Evolutionary conservation across 2,113 vertebrate genomes (phyloP).

Genomic region (Aspidoscelis tigris): DNA sequence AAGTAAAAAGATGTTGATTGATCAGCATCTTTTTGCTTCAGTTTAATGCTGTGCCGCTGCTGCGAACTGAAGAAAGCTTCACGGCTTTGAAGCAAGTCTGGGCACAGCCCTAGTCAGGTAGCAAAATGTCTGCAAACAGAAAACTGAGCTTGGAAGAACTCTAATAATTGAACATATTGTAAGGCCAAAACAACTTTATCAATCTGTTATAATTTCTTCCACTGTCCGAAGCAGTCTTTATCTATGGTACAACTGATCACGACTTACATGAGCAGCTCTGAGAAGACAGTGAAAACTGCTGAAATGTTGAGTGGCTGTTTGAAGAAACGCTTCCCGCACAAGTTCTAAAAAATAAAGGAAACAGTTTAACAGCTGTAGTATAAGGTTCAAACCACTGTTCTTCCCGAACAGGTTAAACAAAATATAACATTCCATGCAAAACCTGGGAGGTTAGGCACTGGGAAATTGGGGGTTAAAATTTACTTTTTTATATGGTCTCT

Average conservation of each 20-base stretch:
- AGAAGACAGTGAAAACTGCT: constrained; percentile 50
- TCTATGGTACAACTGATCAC: neutral
- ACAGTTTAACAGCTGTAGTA: neutral
- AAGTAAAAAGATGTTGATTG: no score
- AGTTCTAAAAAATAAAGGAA: constrained; percentile 39
- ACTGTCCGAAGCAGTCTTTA: neutral
- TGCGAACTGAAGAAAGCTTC: no score
- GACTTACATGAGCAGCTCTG: constrained; percentile 50
- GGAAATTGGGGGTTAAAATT: neutral
- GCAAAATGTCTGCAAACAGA: no score
- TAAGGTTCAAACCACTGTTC: neutral
- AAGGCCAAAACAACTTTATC: neutral
- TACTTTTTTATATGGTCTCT: neutral
- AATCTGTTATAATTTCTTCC: neutral
- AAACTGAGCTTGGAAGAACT: no score
- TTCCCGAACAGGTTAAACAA: no score
- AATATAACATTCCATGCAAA: neutral
- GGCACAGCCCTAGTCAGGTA: no score
- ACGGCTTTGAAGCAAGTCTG: no score
- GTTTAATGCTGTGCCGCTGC: no score
- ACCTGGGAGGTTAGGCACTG: neutral
- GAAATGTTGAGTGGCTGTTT: constrained; percentile 49
- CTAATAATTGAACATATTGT: neutral
- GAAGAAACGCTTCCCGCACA: constrained; percentile 40
- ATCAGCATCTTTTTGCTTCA: no score